phyloP scores from a whole-genome alignment of 2,113 vertebrate species.

The Rhinolophus ferrumequinum region DNA sequence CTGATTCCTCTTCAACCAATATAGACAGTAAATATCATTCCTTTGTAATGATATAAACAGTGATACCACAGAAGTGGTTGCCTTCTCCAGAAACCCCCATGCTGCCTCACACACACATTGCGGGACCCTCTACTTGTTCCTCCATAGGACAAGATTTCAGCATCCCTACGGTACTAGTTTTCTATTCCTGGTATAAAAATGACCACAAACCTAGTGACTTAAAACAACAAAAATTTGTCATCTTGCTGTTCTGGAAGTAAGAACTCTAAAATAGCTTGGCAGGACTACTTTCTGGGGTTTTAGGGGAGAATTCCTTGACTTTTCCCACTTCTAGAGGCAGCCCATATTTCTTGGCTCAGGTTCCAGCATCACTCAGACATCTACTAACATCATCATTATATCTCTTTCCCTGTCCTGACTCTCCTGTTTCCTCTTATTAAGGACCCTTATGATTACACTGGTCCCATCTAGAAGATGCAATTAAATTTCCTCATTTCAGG shows the following conservation, averaged over 20 bases:
- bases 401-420: not conserved
- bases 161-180: accelerated
- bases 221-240: not conserved
- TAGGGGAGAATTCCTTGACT: not conserved
- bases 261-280: not conserved
- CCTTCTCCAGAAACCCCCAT: not conserved
- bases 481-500: not conserved
- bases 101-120: accelerated
- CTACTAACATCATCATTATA: accelerated
- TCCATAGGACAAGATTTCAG: not conserved
- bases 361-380: not conserved
- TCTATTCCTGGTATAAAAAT: not conserved
- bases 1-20: not conserved
- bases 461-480: not conserved
- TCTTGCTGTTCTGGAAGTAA: not conserved
- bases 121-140: not conserved
- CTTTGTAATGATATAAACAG: not conserved
- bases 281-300: no score
- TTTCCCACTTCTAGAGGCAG: not conserved
- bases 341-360: not conserved
- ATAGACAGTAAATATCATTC: not conserved
- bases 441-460: not conserved
- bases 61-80: accelerated
- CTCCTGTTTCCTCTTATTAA: not conserved
- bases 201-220: not conserved